Base-by-base conservation (phyloP, 2,888 invertebrate species). In the Pollenia griseotomentosa region DNA sequence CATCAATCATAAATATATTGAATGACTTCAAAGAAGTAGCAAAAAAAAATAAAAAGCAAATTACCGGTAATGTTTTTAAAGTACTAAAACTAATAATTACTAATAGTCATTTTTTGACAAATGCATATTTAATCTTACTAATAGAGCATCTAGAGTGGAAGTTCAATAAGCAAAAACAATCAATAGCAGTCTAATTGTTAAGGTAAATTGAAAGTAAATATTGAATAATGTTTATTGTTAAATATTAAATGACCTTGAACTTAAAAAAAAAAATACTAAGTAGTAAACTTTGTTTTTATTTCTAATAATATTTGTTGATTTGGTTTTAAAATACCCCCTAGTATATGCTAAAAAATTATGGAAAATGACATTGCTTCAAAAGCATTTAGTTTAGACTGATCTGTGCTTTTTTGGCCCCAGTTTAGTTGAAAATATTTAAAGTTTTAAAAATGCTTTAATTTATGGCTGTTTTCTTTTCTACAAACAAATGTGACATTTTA, bases 1-100 rank as follows among this genome's bases (percentile, higher is more conserved):
- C 81, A 73, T 81, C 73, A 81, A 81, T 81, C 71, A 73, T 73
- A 44, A 42, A 65, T 4, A 81, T 33, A 63, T 79, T 61, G n/a
- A 44, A 48, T 63, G 71, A 53, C 44, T 51, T 70, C 19, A 59
- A 61, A 71, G 40, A 48, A 68, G 5, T 33, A 33, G 33, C 33
- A 68, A 14, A 61, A 70, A 48, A 61, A 79, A 70, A 70, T 4
- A 40, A 59, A 66, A 46, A 19, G 2, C 40, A 57, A 78, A 78
- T 53, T 19, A 5, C 48, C 65, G 66, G 33, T 77, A 77, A 66
- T 23, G 33, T 78, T 40, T 66, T 68, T 44, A n/a, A 12, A 8
- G 19, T 48, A 12, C 48, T n/a, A 53, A 61, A 51, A 14, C 40
- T 48, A 74, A 63, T 14, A 61, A 74, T 74, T 44, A 40, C 11